These are phyloP conservation scores for Steinernema feltiae DNA, from an alignment of 1,140 invertebrate species.

Conservation along the genomic window DNA sequence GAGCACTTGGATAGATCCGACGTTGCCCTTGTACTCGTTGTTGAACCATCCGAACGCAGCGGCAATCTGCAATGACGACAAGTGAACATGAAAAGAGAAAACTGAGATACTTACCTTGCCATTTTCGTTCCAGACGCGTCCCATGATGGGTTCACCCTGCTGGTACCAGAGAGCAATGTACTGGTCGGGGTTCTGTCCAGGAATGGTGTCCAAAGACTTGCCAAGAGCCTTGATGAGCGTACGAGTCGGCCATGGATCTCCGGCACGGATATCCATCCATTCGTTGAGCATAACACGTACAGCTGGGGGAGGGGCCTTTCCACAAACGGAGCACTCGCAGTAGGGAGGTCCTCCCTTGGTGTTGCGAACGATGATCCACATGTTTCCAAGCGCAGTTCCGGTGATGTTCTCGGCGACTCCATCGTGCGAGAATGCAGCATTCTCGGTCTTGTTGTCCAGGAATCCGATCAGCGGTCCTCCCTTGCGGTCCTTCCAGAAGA, in stretches of 20 bases:
- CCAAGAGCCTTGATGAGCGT: no score
- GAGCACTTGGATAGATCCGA: no score
- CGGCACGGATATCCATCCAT: no score
- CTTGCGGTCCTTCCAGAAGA: conserved; percentile 38
- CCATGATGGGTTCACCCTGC: conserved; percentile 47
- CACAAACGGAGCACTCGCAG: conserved; percentile 21
- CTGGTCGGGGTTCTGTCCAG: no score
- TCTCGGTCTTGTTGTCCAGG: conserved; percentile 47
- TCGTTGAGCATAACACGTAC: conserved; percentile 40
- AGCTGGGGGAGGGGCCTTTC: conserved; percentile 9
- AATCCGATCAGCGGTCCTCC: conserved; percentile 41
- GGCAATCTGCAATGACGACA: no score
- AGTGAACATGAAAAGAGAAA: conserved; percentile 34
- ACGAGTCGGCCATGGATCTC: no score
- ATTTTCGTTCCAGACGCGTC: conserved; percentile 42
- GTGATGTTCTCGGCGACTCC: conserved; percentile 30
- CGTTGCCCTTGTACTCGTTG: no score
- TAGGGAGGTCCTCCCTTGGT: conserved; percentile 34
- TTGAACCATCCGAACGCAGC: no score
- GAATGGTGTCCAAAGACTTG: no score
- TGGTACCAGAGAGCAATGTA: conserved; percentile 49
- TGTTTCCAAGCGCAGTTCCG: conserved; percentile 32
- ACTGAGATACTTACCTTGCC: conserved; percentile 43
- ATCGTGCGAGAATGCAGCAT: conserved; percentile 41
- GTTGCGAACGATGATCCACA: conserved; percentile 44